Evolutionary conservation across 2,888 invertebrate genomes (phyloP).

Genomic region (Sycophila texana): DNA sequence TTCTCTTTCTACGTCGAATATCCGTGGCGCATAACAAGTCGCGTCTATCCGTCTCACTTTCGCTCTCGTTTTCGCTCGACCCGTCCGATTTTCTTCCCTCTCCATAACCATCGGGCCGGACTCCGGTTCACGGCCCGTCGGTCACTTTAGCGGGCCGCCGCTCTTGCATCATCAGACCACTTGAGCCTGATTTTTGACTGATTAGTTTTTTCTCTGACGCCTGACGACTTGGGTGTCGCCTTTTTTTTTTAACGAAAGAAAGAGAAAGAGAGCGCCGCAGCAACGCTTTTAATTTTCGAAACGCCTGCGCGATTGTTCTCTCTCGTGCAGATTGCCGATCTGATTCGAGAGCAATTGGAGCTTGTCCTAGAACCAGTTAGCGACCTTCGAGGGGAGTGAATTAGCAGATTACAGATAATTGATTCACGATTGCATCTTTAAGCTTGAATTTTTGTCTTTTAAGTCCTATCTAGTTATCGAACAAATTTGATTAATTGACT

Average conservation of each 20-base stretch:
- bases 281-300: conserved; percentile 34
- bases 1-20: conserved; percentile 18
- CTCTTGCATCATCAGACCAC: conserved; percentile 16
- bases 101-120: neutral
- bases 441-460: neutral
- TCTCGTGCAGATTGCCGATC: conserved; percentile 21
- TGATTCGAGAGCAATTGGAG: conserved; percentile 28
- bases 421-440: conserved; percentile 33
- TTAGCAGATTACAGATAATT: conserved; percentile 42
- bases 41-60: conserved; percentile 18
- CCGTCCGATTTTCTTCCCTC: conserved; percentile 32
- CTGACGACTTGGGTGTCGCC: no score
- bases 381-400: conserved; percentile 27
- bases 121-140: conserved; percentile 41
- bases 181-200: conserved; percentile 32
- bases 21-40: conserved; percentile 10
- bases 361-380: conserved; percentile 29
- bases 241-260: conserved; percentile 3
- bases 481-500: conserved; percentile 37
- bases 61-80: conserved; percentile 15
- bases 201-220: conserved; percentile 26
- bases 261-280: neutral
- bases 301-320: conserved; percentile 28
- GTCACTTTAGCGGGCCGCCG: conserved; percentile 44
- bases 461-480: conserved; percentile 15